Evolutionary conservation across 2,113 vertebrate species (phyloP).

Genomic region (Elephantulus edwardii): DNA sequence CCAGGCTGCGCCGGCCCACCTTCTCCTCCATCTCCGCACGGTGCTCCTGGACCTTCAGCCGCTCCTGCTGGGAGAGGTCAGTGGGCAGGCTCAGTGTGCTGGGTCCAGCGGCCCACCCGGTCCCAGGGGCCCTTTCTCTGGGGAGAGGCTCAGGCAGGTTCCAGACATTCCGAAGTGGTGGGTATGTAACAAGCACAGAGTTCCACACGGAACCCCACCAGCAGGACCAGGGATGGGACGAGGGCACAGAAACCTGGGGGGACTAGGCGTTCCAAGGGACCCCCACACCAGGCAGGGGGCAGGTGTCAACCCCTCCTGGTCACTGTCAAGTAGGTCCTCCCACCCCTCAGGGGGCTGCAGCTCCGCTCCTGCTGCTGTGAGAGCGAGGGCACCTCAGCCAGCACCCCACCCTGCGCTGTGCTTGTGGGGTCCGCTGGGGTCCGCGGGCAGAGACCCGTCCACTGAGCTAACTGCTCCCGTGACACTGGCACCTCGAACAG

Average conservation of each 20-base stretch:
- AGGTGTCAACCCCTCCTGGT: accelerated
- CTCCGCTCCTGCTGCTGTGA: too few species aligned
- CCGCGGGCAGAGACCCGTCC: too few species aligned
- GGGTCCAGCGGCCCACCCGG: background rate
- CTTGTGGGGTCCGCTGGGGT: too few species aligned
- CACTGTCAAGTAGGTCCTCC: accelerated
- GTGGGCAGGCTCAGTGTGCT: background rate
- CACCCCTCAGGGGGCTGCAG: too few species aligned
- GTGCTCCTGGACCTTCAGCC: conserved; percentile 92
- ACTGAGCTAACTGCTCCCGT: accelerated
- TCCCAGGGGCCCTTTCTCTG: background rate
- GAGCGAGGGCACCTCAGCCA: too few species aligned
- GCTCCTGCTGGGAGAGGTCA: conserved; percentile 85
- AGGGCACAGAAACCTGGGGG: background rate
- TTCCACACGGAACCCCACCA: conserved; percentile 49
- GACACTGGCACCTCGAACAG: accelerated
- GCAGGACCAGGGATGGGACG: background rate
- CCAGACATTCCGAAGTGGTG: background rate
- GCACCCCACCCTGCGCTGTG: too few species aligned
- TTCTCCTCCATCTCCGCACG: conserved; percentile 92
- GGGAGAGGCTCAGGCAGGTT: background rate
- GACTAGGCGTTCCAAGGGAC: background rate
- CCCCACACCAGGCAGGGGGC: background rate
- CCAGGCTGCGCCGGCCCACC: conserved; percentile 86
- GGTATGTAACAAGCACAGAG: background rate